These are phyloP conservation scores for Lottia scabra DNA, from an alignment of 2,888 invertebrate genomes.

Conservation along the genomic window DNA sequence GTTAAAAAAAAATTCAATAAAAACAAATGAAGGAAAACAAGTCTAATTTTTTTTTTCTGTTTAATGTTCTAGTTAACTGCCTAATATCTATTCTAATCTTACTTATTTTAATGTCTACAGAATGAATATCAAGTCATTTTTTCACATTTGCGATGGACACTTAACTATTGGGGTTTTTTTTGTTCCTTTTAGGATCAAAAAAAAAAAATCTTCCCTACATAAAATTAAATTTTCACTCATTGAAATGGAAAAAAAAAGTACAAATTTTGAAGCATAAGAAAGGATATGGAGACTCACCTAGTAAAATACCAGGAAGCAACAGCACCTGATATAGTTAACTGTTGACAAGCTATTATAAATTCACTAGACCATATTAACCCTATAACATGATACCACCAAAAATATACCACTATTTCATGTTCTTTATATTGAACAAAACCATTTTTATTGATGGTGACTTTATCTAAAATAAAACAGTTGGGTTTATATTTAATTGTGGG, in stretches of 20 bases:
- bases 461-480: slow-evolving; percentile 41
- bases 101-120: background rate
- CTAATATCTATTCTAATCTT: too few relatives aligned
- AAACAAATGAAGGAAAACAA: background rate
- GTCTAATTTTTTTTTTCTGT: too few relatives aligned
- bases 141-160: too few relatives aligned
- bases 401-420: slow-evolving; percentile 73
- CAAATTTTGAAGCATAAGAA: too few relatives aligned
- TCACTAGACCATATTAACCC: slow-evolving; percentile 94
- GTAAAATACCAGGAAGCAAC: slow-evolving; percentile 95
- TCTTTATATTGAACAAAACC: slow-evolving; percentile 57
- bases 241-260: too few relatives aligned
- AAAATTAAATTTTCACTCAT: too few relatives aligned
- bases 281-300: slow-evolving; percentile 72
- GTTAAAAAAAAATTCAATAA: slow-evolving; percentile 23
- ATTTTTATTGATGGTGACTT: slow-evolving; percentile 38
- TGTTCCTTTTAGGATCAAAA: too few relatives aligned
- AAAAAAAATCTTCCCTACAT: too few relatives aligned
- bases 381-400: slow-evolving; percentile 94
- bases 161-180: too few relatives aligned
- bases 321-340: slow-evolving; percentile 92
- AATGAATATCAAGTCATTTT: background rate
- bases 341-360: slow-evolving; percentile 93
- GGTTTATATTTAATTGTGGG: background rate
- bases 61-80: too few relatives aligned